phyloP scores from a whole-genome alignment of 2,888 invertebrate species.

The Himalopsyche japonica region DNA sequence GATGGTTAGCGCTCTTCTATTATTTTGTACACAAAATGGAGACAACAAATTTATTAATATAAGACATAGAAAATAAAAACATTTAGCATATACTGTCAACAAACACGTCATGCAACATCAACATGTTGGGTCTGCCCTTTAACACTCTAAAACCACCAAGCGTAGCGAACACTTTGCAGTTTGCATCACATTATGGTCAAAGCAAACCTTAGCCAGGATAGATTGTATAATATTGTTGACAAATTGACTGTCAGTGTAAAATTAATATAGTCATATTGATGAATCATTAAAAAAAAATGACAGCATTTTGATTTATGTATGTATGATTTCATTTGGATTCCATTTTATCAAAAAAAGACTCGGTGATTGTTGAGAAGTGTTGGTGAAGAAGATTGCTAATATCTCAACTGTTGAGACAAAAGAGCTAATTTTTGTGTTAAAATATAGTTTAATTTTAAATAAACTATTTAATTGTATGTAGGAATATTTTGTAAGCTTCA shows the following conservation, averaged over 20 bases:
- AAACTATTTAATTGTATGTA: no score
- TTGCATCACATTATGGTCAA: not conserved
- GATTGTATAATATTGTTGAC: not conserved
- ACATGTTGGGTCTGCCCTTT: not conserved
- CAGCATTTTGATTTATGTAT: no score
- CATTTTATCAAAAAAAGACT: no score
- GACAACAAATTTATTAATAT: not conserved
- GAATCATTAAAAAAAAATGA: no score
- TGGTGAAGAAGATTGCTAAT: no score
- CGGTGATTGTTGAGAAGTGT: no score
- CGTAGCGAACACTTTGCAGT: not conserved
- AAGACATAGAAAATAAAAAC: not conserved
- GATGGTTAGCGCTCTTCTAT: not conserved
- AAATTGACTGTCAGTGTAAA: not conserved
- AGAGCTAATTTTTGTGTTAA: no score
- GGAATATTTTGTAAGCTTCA: no score
- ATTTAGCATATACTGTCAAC: not conserved
- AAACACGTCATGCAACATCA: not conserved
- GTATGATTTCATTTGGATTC: no score
- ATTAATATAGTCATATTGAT: not conserved
- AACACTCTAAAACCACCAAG: not conserved
- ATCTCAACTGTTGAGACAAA: no score
- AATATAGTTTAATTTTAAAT: no score
- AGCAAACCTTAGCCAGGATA: not conserved
- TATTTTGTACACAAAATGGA: not conserved